Evolutionary conservation across 2,888 invertebrate species (phyloP).

Genomic region (Rhagophthalmus giganteus): DNA sequence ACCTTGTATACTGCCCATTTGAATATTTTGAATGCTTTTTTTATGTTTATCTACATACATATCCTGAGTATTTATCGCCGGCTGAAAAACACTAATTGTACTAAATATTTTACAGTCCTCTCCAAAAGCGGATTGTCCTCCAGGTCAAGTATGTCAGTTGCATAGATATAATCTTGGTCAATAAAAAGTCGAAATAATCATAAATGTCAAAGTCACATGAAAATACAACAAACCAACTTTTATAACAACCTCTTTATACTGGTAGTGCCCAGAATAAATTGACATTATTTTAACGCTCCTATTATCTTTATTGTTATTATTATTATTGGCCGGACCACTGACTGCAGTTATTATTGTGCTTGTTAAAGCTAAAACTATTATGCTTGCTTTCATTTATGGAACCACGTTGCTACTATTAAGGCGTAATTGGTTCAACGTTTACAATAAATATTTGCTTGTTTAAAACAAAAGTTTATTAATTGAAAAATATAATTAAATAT

Average conservation of each 20-base stretch:
- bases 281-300: slow-evolving; percentile 25
- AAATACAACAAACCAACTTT: slow-evolving; percentile 14
- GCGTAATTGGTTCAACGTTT: slow-evolving; percentile 5
- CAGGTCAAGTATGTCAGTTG: slow-evolving; percentile 6
- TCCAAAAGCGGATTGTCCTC: slow-evolving; percentile 15
- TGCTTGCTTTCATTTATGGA: slow-evolving; percentile 8
- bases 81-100: slow-evolving; percentile 6
- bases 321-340: slow-evolving; percentile 31
- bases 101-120: slow-evolving; percentile 10
- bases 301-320: slow-evolving; percentile 33
- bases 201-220: slow-evolving; percentile 12
- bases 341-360: slow-evolving; percentile 25
- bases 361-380: slow-evolving; percentile 24
- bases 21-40: no score
- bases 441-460: slow-evolving; percentile 5
- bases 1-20: no score
- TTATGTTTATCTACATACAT: no score
- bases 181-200: slow-evolving; percentile 15
- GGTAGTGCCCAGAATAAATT: slow-evolving; percentile 30
- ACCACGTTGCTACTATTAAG: slow-evolving; percentile 1
- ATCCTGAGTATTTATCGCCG: no score
- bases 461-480: background rate
- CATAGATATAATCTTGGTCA: slow-evolving; percentile 10
- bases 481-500: background rate
- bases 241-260: slow-evolving; percentile 23